phyloP scores from a whole-genome alignment of 2,797 vertebrate species.

The Helicolenus hilgendorfi region DNA sequence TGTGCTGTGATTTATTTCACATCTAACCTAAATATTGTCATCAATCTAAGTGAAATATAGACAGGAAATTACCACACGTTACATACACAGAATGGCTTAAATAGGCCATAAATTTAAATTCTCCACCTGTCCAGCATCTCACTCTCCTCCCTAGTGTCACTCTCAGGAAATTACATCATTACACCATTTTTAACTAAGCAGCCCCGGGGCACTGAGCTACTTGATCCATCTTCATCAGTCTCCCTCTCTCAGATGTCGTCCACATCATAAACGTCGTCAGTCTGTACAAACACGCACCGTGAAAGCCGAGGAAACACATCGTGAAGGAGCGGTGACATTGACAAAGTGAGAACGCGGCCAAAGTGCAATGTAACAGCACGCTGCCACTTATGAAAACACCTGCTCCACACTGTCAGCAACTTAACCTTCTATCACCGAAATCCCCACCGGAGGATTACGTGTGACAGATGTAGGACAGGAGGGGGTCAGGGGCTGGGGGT shows the following conservation, averaged over 20 bases:
- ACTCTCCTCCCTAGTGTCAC: conserved; percentile 22
- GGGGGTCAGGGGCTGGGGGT: conserved; percentile 14
- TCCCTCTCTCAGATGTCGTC: conserved; percentile 42
- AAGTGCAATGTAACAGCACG: conserved; percentile 70
- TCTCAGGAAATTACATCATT: conserved; percentile 71
- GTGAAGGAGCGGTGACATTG: conserved; percentile 72
- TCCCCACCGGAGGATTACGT: conserved; percentile 68
- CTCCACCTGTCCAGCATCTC: conserved; percentile 28
- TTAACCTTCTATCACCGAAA: conserved; percentile 78
- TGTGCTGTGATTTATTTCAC: conserved; percentile 23
- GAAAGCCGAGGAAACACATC: conserved; percentile 54
- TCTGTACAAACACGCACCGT: conserved; percentile 28
- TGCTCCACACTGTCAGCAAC: conserved; percentile 81
- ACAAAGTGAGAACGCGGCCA: conserved; percentile 72
- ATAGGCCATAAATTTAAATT: conserved; percentile 37
- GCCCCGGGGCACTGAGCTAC: conserved; percentile 22
- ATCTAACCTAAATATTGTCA: conserved; percentile 17
- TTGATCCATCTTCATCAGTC: conserved; percentile 56
- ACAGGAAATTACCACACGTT: conserved; percentile 7
- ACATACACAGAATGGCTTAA: neutral
- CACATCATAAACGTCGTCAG: conserved; percentile 68
- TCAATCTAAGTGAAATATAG: conserved; percentile 4
- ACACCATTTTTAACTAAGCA: conserved; percentile 56
- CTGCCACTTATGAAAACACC: conserved; percentile 78
- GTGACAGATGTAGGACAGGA: conserved; percentile 69